Base-by-base conservation (phyloP, 2,888 invertebrate genomes). In the Cancer borealis region DNA sequence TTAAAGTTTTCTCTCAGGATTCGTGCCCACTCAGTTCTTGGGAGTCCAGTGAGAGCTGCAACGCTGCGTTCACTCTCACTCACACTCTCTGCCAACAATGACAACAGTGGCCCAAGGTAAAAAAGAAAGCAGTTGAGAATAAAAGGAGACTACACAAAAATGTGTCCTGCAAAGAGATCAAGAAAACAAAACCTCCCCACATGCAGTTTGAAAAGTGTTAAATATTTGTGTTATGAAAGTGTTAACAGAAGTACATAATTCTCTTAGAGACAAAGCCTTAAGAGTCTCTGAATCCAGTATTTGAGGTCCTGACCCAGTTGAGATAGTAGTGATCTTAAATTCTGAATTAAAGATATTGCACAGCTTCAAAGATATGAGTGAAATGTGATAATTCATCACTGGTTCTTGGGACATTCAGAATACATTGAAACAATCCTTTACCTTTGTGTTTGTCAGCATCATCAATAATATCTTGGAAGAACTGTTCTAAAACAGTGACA, bases 11-110 rank as follows among this genome's bases (percentile, higher is more conserved):
- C 96, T 91, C 96, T 96, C 26, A 97, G 96, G 47, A 96, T 96
- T 45, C 96, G 96, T 10, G 97, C 97, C 97, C 97, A 97, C 26
- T 96, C 96, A 17, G 96, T 96, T 88, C 97, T 96, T 14, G 97
- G 96, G 39, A 96, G 96, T 8, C 96, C 96, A 5, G 97, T 97
- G 92, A 97, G 96, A 3, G 96, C 96, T 45, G 97, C 96, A 26
- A 97, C 95, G 54, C 96, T 96, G 92, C 96, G 96, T 92, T 96
- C 96, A 79, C 96, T 96, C 26, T 96, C 96, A 49, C 96, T 96
- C 84, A 96, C 95, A 30, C 96, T 96, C 54, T 93, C 92, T 95
- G 91, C 21, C 39, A 88, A 54, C 8, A 26, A 26, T 73, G 73
- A 26, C 73, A 73, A n/a, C 0, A n/a, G n/a, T 73, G 73, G 26